Evolutionary conservation across 2,888 invertebrate genomes (phyloP).

Genomic region (Lasius fuliginosus): DNA sequence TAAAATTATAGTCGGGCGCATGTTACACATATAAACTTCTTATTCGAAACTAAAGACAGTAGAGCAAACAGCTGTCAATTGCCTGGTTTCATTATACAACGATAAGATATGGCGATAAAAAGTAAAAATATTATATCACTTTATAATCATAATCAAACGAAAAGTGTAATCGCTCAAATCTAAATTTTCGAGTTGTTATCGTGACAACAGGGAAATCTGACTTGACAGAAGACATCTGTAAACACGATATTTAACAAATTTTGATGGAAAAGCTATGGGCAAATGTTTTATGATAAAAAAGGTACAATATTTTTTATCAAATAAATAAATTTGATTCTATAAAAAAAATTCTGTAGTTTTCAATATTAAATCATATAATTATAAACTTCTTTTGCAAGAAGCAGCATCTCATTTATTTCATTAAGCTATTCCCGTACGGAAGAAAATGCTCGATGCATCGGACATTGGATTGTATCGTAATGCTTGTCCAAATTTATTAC

Average conservation of each 20-base stretch:
- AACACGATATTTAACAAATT: background rate
- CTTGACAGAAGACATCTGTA: background rate
- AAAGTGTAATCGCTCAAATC: constrained; percentile 43
- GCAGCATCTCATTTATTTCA: background rate
- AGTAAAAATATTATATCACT: constrained; percentile 26
- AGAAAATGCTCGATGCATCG: background rate
- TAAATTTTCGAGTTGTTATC: constrained; percentile 30
- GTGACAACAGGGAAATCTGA: constrained; percentile 30
- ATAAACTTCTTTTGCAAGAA: background rate
- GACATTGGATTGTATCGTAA: background rate
- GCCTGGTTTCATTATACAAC: constrained; percentile 15
- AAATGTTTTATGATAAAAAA: background rate
- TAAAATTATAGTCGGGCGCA: background rate
- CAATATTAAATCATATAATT: background rate
- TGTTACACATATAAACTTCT: background rate
- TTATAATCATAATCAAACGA: constrained; percentile 33
- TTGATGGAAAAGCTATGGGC: background rate
- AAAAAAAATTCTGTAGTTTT: background rate
- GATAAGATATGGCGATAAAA: constrained; percentile 42
- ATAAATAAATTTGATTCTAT: background rate
- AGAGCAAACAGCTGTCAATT: background rate
- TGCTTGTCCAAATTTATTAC: background rate
- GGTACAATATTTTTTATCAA: background rate
- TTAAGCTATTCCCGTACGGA: background rate
- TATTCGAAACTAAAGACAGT: background rate